phyloP scores from a whole-genome alignment of 2,113 vertebrate genomes.

The Microtus richardsoni region DNA sequence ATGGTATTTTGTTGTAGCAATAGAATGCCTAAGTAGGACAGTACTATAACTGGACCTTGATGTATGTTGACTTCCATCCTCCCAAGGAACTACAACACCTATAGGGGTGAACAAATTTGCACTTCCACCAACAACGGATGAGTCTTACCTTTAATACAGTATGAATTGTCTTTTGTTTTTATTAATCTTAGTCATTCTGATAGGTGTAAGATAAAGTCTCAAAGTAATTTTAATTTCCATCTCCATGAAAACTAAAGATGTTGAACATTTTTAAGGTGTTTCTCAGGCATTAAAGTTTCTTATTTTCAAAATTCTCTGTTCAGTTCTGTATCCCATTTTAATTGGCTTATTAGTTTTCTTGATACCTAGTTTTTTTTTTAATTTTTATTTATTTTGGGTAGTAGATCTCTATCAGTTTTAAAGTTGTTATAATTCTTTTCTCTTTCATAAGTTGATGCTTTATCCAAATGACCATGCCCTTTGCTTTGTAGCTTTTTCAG shows the following conservation, averaged over 20 bases:
- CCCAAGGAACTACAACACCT: not conserved
- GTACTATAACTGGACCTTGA: not conserved
- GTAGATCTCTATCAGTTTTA: not conserved
- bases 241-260: not conserved
- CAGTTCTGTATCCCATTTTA: not conserved
- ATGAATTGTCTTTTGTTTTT: not conserved
- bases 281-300: not conserved
- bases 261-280: not conserved
- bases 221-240: not conserved
- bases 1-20: not conserved
- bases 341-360: not conserved
- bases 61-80: not conserved
- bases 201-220: not conserved
- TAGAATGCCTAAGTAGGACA: no score
- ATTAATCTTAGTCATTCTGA: not conserved
- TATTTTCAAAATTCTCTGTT: not conserved
- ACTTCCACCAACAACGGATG: not conserved
- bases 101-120: not conserved
- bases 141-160: not conserved
- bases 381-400: not conserved
- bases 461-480: not conserved
- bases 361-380: not conserved
- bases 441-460: not conserved
- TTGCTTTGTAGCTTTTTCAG: not conserved
- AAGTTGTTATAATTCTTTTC: not conserved